These are phyloP conservation scores for Larimichthys crocea DNA, from an alignment of 2,113 vertebrate genomes.

Conservation along the genomic window DNA sequence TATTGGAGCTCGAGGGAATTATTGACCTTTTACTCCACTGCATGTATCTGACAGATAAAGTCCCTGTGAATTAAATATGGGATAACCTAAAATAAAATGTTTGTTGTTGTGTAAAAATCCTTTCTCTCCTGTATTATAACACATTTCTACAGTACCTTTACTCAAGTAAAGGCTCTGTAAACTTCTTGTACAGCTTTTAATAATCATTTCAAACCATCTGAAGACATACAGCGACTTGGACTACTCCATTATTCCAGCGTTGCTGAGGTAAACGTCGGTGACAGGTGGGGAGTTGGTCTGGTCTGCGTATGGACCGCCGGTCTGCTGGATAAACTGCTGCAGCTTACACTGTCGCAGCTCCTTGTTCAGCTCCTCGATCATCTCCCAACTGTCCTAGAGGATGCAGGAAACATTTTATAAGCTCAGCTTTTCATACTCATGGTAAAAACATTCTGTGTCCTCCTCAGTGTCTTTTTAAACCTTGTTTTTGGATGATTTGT, in stretches of 20 bases:
- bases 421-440: too few relatives aligned
- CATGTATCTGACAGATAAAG: too few relatives aligned
- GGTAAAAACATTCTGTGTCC: too few relatives aligned
- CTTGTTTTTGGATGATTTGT: too few relatives aligned
- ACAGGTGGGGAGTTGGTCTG: neutral
- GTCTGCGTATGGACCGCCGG: conserved; percentile 81
- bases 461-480: too few relatives aligned
- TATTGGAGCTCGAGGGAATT: too few relatives aligned
- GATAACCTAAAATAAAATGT: too few relatives aligned
- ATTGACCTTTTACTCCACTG: too few relatives aligned
- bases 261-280: conserved; percentile 22
- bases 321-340: conserved; percentile 98
- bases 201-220: neutral
- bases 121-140: too few relatives aligned
- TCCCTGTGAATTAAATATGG: too few relatives aligned
- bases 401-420: neutral
- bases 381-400: conserved; percentile 85
- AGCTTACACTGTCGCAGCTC: conserved; percentile 98
- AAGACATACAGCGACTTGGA: neutral
- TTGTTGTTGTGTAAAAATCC: too few relatives aligned
- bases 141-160: neutral
- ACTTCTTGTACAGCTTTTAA: neutral
- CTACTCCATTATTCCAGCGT: conserved; percentile 55
- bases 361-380: conserved; percentile 95
- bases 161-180: neutral